A percentile compares a stretch with the other conserved stretches of the same genome.
Conservation (phyloP, 2,113 vertebrate species). For the Pan troglodytes region NHGRI_mPanTro3-v2.1_pri NC_072409.2:32791001-32791500, state of each 20-base stretch:
- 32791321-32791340: neutral
- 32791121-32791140: neutral
- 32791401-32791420: neutral
- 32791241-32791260: neutral
- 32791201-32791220: constrained; percentile 34
- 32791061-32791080: neutral
- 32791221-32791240: neutral
- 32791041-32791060: neutral
- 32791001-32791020: neutral
- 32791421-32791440: neutral
- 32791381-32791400: neutral
- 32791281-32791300: neutral
- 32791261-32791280: constrained; percentile 26
- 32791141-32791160: neutral
- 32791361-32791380: neutral
- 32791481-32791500: neutral
- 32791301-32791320: neutral
- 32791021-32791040: neutral
- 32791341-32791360: neutral
- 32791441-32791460: neutral
- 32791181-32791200: neutral
- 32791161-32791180: constrained; percentile 11
- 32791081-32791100: neutral
- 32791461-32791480: constrained; percentile 22
- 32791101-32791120: neutral